Evolutionary conservation across 2,888 invertebrate genomes (phyloP).

Genomic region (Ormyrus pomaceus): DNA sequence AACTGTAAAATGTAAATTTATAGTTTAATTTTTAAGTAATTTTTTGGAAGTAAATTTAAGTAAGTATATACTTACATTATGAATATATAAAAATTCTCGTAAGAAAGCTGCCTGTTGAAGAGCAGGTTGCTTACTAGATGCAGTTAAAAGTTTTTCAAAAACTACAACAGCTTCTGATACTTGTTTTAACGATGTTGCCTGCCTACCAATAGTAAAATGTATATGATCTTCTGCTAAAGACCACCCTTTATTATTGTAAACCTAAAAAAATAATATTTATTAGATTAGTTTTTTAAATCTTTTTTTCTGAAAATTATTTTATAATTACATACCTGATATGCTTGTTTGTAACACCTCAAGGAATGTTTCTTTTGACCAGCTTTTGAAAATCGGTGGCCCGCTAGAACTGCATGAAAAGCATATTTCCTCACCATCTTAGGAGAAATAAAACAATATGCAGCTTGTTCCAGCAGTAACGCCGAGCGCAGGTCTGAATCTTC

Average conservation of each 20-base stretch:
- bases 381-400: conserved; percentile 96
- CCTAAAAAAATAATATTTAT: conserved; percentile 74
- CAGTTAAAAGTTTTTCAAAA: conserved; percentile 86
- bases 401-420: conserved; percentile 96
- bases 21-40: conserved; percentile 12
- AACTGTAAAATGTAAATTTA: conserved; percentile 61
- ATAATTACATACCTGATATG: conserved; percentile 83
- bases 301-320: conserved; percentile 17
- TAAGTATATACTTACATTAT: conserved; percentile 80
- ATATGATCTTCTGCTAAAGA: conserved; percentile 96
- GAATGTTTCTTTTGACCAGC: conserved; percentile 95
- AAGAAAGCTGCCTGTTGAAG: conserved; percentile 88
- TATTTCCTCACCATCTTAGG: conserved; percentile 92
- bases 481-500: conserved; percentile 98
- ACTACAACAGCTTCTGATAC: conserved; percentile 84
- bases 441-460: conserved; percentile 91
- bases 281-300: conserved; percentile 4
- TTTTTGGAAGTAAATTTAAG: conserved; percentile 12
- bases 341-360: conserved; percentile 93
- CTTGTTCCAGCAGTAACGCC: conserved; percentile 95
- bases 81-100: conserved; percentile 90
- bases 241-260: conserved; percentile 89
- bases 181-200: conserved; percentile 88
- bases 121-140: conserved; percentile 83
- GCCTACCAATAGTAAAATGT: conserved; percentile 93